Base-by-base conservation (phyloP, 2,888 invertebrate species). In the Tridacna gigas region DNA sequence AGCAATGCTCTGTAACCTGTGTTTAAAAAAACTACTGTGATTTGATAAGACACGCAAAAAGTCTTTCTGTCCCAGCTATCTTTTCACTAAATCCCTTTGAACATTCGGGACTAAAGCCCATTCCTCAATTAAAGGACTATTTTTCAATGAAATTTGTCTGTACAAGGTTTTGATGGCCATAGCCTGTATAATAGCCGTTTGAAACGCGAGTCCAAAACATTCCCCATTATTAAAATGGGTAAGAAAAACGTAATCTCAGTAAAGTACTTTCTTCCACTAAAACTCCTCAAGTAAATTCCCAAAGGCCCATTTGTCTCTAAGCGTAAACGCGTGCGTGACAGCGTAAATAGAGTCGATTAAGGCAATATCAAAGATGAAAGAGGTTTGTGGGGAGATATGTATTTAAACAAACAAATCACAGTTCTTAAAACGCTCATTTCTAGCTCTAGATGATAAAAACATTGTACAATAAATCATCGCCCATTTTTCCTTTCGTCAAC, bases 391-490 rank as follows among this genome's bases (percentile, higher is more conserved):
- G 69, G 81, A 80, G 87, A 87, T 87, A 85, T 79, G 83, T 85
- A 83, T 83, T 87, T 87, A 87, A 87, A 85, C 87, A 87, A 87
- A 87, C 87, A 87, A 80, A 87, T 87, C 87, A 79, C 74, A 76
- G 73, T 81, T 76, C 81, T 74, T 87, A 84, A 83, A 87, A 87
- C 81, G 73, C 83, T 85, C 84, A 87, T 84, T 87, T 86, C 83
- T 81, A 65, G 76, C 76, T 37, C 79, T 75, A 83, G 83, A 87
- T 87, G 87, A 87, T 87, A 87, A 87, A 87, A 87, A 84, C 87
- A 87, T 67, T 56, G 83, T 28, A 28, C 74, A 47, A 82, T 87
- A 87, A 87, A 85, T 87, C 87, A 87, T 75, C 65, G 69, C 63
- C 80, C 74, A 77, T 82, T 87, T 84, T 81, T 71, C 61, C 83